A percentile compares a stretch with the other conserved stretches of the same genome.
These are phyloP conservation scores for Drosophila obscura DNA, from an alignment of 1,140 invertebrate genomes.

Conservation along the genomic window DNA sequence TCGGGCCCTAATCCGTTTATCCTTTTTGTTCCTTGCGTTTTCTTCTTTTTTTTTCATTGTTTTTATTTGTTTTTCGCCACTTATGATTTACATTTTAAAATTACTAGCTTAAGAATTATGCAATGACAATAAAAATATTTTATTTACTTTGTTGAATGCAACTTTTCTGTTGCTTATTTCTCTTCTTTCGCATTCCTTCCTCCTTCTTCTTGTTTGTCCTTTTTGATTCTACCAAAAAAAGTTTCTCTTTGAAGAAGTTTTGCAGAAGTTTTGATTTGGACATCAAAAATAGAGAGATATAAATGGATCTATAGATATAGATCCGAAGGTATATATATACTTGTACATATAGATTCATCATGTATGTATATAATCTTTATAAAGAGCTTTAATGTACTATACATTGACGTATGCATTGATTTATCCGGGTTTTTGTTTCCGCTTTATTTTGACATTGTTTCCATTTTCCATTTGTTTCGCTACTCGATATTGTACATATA, in stretches of 20 bases:
- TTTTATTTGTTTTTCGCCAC: constrained; percentile 61
- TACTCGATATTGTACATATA: constrained; percentile 13
- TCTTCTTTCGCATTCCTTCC: constrained; percentile 15
- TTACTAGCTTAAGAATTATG: constrained; percentile 81
- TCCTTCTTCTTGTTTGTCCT: constrained; percentile 11
- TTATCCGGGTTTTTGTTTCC: constrained; percentile 4
- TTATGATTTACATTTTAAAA: constrained; percentile 77
- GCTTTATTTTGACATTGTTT: constrained; percentile 45
- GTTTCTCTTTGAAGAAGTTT: constrained; percentile 15
- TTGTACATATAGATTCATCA: constrained; percentile 24
- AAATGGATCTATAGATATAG: constrained; percentile 17
- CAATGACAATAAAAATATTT: constrained; percentile 82
- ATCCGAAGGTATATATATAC: constrained; percentile 19
- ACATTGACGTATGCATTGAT: constrained; percentile 34
- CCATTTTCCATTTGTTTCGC: constrained; percentile 4
- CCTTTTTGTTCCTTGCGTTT: constrained; percentile 46
- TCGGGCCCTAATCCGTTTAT: constrained; percentile 23
- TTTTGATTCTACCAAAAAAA: constrained; percentile 45
- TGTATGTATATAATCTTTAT: constrained; percentile 32
- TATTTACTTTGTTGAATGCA: constrained; percentile 59
- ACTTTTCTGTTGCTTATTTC: constrained; percentile 26
- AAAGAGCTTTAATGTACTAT: constrained; percentile 37
- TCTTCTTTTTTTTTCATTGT: constrained; percentile 18
- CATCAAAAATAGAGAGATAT: constrained; percentile 58
- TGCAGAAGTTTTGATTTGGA: constrained; percentile 45